Conservation (phyloP, 2,113 vertebrate genomes). For the Pagrus major region DNA sequence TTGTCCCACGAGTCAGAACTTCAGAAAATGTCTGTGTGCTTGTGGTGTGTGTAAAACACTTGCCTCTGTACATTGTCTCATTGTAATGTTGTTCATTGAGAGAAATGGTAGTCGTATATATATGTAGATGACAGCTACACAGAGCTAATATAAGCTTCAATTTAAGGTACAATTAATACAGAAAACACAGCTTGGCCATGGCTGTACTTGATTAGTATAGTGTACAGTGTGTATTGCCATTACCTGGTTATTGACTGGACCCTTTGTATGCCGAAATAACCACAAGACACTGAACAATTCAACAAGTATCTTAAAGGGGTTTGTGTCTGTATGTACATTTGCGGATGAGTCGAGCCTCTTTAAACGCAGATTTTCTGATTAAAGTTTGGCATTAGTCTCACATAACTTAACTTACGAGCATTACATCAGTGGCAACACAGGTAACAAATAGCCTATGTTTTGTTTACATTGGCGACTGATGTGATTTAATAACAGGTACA, state of each 20-base stretch:
- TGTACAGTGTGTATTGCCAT: neutral
- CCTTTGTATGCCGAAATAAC: neutral
- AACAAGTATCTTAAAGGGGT: neutral
- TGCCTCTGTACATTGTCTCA: neutral
- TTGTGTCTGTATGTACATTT: neutral
- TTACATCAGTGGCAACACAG: too few species aligned
- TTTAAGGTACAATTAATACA: neutral
- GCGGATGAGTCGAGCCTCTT: accelerated
- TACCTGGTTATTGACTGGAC: neutral
- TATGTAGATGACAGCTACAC: neutral
- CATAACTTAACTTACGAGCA: neutral
- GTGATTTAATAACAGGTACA: too few species aligned
- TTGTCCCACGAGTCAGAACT: neutral
- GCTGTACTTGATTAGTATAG: accelerated
- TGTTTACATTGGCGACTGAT: neutral
- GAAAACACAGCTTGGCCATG: too few species aligned
- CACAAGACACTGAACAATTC: neutral
- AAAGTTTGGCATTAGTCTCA: neutral
- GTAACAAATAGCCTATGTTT: too few species aligned
- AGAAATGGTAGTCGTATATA: neutral
- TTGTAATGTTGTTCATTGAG: too few species aligned
- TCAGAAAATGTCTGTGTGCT: neutral
- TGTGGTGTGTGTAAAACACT: neutral
- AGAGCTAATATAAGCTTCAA: neutral
- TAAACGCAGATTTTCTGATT: neutral